Conservation (phyloP, 35 echinoderm and acorn worm species). For the Strongylocentrotus purpuratus region DNA sequence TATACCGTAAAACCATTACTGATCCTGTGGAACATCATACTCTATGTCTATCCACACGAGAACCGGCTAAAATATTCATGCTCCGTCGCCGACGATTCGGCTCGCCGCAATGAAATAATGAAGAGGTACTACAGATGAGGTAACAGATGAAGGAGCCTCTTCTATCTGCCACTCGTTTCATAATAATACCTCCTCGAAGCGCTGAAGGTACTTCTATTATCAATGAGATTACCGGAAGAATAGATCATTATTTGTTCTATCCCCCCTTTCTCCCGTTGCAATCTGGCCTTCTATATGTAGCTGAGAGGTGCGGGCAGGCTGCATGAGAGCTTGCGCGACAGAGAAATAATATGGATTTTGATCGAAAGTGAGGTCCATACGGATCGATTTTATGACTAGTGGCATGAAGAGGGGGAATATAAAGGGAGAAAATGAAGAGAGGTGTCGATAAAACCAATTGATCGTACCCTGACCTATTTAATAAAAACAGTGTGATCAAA, state of each 20-base stretch:
- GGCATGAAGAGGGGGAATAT: not conserved
- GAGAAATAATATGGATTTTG: not conserved
- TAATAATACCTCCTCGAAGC: not conserved
- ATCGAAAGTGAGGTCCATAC: not conserved
- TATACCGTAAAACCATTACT: too few relatives aligned
- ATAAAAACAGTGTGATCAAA: not conserved
- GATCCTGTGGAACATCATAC: too few relatives aligned
- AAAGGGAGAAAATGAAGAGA: not conserved
- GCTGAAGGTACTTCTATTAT: not conserved
- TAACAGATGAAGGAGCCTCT: not conserved
- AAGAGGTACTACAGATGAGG: not conserved
- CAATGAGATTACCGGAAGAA: not conserved
- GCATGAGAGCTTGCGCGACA: not conserved
- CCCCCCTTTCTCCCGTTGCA: not conserved
- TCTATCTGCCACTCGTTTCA: not conserved
- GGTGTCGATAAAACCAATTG: not conserved
- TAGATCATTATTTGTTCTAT: slow-evolving; percentile 19
- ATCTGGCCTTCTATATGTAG: not conserved
- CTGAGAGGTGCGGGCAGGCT: not conserved
- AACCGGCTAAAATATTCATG: too few relatives aligned
- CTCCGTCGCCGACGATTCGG: too few relatives aligned
- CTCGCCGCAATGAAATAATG: not conserved
- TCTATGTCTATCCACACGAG: too few relatives aligned
- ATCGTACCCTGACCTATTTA: not conserved
- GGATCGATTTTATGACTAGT: not conserved